A percentile compares a stretch with the other conserved stretches of the same genome.
phyloP scores from a whole-genome alignment of 2,113 vertebrate species.

The Telmatochromis brichardi region DNA sequence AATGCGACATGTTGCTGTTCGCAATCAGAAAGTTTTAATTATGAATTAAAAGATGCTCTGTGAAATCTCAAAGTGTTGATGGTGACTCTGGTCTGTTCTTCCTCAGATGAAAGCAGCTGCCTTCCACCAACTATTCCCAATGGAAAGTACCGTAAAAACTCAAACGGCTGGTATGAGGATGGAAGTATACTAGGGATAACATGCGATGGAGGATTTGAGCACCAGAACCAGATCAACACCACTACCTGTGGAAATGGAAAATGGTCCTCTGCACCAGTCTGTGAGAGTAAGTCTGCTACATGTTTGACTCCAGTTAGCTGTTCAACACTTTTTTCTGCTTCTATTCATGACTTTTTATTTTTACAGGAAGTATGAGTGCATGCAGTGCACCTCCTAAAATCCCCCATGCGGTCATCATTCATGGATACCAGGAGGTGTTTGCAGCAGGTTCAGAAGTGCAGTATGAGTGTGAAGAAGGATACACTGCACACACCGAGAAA shows the following conservation, averaged over 20 bases:
- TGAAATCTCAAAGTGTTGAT: background rate
- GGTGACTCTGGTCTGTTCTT: background rate
- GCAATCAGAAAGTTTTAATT: background rate
- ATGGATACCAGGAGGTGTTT: slow-evolving; percentile 1
- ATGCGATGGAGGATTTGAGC: slow-evolving; percentile 1
- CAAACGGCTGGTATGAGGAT: background rate
- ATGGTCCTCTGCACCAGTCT: slow-evolving; percentile 8
- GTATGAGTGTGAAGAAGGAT: slow-evolving; percentile 27
- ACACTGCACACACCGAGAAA: rapidly evolving
- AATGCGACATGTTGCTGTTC: background rate
- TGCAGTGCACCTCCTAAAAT: slow-evolving; percentile 21
- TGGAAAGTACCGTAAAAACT: background rate
- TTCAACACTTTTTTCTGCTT: background rate
- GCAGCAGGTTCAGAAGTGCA: background rate
- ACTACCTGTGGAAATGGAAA: background rate
- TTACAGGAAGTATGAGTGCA: background rate
- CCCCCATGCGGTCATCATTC: slow-evolving; percentile 3
- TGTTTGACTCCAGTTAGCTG: background rate
- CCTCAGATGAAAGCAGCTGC: background rate
- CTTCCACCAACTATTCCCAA: background rate
- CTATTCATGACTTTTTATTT: background rate
- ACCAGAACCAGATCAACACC: rapidly evolving
- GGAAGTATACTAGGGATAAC: rapidly evolving
- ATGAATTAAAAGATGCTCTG: background rate
- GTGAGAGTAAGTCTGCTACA: slow-evolving; percentile 29